phyloP scores from a whole-genome alignment of 2,888 invertebrate species.

The Halictus quadricinctus region DNA sequence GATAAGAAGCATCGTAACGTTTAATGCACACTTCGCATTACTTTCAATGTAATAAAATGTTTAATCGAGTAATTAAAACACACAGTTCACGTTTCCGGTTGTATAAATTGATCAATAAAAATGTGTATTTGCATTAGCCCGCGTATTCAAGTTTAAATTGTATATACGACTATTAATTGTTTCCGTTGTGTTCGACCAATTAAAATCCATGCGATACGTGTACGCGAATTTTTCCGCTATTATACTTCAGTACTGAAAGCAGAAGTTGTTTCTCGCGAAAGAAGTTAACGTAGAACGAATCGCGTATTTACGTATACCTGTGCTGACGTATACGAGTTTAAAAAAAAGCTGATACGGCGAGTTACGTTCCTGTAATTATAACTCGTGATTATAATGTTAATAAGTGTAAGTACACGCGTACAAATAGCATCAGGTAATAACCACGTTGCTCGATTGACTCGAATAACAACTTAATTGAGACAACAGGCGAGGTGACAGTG shows the following conservation, averaged over 20 bases:
- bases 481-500: slow-evolving; percentile 59
- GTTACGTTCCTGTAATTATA: background rate
- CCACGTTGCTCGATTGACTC: slow-evolving; percentile 44
- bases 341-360: background rate
- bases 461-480: slow-evolving; percentile 64
- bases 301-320: background rate
- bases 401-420: slow-evolving; percentile 25
- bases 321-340: background rate
- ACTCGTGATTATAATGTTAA: slow-evolving; percentile 15
- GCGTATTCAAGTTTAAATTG: background rate
- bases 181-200: background rate
- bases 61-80: background rate
- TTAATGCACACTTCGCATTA: slow-evolving; percentile 1
- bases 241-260: background rate
- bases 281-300: background rate
- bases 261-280: background rate
- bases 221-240: background rate
- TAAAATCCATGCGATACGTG: background rate
- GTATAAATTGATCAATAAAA: background rate
- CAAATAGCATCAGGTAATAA: slow-evolving; percentile 54
- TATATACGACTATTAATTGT: background rate
- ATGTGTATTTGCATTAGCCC: background rate
- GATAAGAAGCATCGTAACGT: background rate
- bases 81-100: background rate
- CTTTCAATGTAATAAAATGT: background rate